A percentile compares a stretch with the other conserved stretches of the same genome.
Conservation (phyloP, 2,888 invertebrate genomes). For the Stramonita haemastoma region DNA sequence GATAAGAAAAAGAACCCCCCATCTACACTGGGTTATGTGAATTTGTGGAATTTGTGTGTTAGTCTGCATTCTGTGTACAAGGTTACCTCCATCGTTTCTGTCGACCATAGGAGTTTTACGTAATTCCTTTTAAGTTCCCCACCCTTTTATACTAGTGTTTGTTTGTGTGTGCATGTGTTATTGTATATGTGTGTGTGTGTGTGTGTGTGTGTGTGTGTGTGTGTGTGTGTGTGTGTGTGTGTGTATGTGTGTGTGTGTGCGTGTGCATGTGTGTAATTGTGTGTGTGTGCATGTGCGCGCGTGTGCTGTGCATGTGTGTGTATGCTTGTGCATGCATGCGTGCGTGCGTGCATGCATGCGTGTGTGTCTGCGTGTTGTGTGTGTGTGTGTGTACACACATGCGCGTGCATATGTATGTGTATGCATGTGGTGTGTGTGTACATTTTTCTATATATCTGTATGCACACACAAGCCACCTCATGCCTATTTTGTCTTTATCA, state of each 20-base stretch:
- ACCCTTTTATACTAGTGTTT: not conserved
- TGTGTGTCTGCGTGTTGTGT: slow-evolving; percentile 20
- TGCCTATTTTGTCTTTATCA: not conserved
- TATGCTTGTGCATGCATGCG: not conserved
- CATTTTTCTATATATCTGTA: not conserved
- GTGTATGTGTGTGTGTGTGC: slow-evolving; percentile 15
- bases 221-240: not conserved
- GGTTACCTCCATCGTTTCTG: too few species aligned
- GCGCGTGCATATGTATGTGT: not conserved
- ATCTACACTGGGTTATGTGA: too few species aligned
- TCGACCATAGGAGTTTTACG: too few species aligned
- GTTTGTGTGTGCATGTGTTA: not conserved
- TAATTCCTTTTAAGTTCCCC: too few species aligned
- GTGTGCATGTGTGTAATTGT: slow-evolving; percentile 20
- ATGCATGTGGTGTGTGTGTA: not conserved
- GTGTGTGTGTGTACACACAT: not conserved
- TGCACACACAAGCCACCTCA: not conserved
- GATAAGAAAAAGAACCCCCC: too few species aligned
- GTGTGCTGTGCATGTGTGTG: not conserved
- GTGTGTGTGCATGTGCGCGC: not conserved
- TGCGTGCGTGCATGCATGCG: slow-evolving; percentile 27
- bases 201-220: slow-evolving; percentile 2
- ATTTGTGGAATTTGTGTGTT: not conserved
- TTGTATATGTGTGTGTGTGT: not conserved
- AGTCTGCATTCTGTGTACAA: not conserved